Conservation (phyloP, 2,113 vertebrate genomes). For the Neogale vison region DNA sequence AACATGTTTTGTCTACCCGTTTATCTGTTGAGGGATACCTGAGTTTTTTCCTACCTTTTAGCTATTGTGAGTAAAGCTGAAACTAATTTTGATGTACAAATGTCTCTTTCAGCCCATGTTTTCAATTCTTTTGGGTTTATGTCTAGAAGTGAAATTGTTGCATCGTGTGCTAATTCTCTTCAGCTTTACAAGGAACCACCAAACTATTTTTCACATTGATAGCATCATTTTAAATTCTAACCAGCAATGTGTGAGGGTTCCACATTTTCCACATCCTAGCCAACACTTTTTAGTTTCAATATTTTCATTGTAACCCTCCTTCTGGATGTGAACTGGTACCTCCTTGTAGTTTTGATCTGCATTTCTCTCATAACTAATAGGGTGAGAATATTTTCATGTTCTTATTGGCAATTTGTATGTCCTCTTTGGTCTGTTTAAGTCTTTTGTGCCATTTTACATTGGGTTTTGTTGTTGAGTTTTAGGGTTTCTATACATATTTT, state of each 20-base stretch:
- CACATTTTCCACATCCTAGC: not conserved
- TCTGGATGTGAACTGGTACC: not conserved
- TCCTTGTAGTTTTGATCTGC: not conserved
- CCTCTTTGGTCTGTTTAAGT: not conserved
- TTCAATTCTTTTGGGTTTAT: not conserved
- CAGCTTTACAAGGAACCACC: not conserved
- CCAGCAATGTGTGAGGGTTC: not conserved
- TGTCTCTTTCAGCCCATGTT: not conserved
- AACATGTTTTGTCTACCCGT: not conserved
- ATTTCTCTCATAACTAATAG: not conserved
- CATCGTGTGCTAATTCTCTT: not conserved
- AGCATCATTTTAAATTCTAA: not conserved
- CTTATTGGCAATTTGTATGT: not conserved
- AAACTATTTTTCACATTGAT: not conserved
- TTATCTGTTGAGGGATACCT: not conserved
- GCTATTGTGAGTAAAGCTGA: not conserved
- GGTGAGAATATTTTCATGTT: not conserved
- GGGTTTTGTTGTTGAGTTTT: not conserved
- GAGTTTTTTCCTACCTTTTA: not conserved
- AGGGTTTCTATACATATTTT: not conserved
- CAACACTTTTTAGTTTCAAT: not conserved
- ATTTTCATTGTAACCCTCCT: not conserved
- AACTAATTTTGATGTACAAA: not conserved
- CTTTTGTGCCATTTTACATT: not conserved
- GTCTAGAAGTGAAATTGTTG: not conserved